phyloP scores from a whole-genome alignment of 2,797 vertebrate genomes.

The Rhyacichthys aspro region DNA sequence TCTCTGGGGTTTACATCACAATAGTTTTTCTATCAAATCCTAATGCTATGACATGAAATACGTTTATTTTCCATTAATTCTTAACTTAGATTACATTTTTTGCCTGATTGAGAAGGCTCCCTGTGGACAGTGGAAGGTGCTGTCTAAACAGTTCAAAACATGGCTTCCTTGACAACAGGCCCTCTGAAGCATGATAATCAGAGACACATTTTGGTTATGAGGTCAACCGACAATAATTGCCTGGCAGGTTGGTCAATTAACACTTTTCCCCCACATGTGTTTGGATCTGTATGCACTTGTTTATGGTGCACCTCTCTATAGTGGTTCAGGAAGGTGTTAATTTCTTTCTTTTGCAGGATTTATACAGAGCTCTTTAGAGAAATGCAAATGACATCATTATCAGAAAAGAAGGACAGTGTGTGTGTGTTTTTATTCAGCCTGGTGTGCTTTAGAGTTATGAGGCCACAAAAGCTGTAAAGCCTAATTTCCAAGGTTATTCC shows the following conservation, averaged over 20 bases:
- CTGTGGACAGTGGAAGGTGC: slow-evolving; percentile 58
- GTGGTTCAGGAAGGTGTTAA: slow-evolving; percentile 53
- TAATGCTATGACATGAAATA: slow-evolving; percentile 1
- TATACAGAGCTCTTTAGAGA: slow-evolving; percentile 22
- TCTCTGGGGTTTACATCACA: slow-evolving; percentile 39
- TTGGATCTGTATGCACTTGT: slow-evolving; percentile 64
- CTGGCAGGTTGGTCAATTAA: slow-evolving; percentile 76
- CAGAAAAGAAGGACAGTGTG: slow-evolving; percentile 31
- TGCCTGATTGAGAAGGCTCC: slow-evolving; percentile 59
- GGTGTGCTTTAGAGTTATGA: slow-evolving; percentile 56
- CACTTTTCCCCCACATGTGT: slow-evolving; percentile 56
- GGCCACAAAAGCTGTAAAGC: slow-evolving; percentile 57
- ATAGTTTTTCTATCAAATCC: slow-evolving; percentile 20
- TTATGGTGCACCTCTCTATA: slow-evolving; percentile 50
- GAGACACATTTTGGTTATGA: slow-evolving; percentile 77
- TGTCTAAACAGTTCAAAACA: slow-evolving; percentile 69
- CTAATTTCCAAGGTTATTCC: slow-evolving; percentile 64
- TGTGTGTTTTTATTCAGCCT: slow-evolving; percentile 55
- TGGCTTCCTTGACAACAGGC: slow-evolving; percentile 62
- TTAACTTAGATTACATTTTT: slow-evolving; percentile 62
- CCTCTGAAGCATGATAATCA: slow-evolving; percentile 70
- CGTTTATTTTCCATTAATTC: slow-evolving; percentile 56
- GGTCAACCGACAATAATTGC: slow-evolving; percentile 72
- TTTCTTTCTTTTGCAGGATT: slow-evolving; percentile 45
- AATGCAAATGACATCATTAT: slow-evolving; percentile 56